Conservation (phyloP, 2,797 vertebrate species). For the Naso thynnoides region DNA sequence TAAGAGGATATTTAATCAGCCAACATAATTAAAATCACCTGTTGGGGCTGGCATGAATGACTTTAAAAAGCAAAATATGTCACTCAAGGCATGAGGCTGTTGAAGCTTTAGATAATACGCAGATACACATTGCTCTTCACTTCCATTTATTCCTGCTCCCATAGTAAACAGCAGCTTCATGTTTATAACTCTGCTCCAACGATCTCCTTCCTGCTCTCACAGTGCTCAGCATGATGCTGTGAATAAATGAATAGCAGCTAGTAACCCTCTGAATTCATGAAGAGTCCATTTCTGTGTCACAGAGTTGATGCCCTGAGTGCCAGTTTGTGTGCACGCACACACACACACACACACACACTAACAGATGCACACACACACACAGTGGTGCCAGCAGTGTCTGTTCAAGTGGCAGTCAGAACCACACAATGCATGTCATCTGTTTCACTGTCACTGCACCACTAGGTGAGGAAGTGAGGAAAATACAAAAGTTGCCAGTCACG, state of each 20-base stretch:
- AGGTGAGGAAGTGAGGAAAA: slow-evolving; percentile 38
- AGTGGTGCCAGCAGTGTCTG: slow-evolving; percentile 28
- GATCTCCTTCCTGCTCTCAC: slow-evolving; percentile 3
- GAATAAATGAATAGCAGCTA: slow-evolving; percentile 60
- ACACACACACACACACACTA: slow-evolving; percentile 13
- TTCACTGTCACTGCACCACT: slow-evolving; percentile 18
- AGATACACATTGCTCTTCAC: not conserved
- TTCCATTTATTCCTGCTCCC: not conserved
- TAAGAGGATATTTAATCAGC: not conserved
- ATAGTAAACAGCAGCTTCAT: not conserved
- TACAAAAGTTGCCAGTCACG: slow-evolving; percentile 36
- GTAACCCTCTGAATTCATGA: slow-evolving; percentile 54
- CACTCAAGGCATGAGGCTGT: not conserved
- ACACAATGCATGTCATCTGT: slow-evolving; percentile 48
- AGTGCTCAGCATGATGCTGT: slow-evolving; percentile 25
- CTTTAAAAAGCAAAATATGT: not conserved
- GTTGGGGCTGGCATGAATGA: not conserved
- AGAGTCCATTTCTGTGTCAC: slow-evolving; percentile 50
- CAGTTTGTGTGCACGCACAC: slow-evolving; percentile 46
- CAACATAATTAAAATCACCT: not conserved
- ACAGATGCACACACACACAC: slow-evolving; percentile 18
- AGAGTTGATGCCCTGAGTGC: slow-evolving; percentile 52
- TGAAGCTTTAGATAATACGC: not conserved
- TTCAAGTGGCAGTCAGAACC: slow-evolving; percentile 47
- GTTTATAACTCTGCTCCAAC: not conserved